A percentile compares a stretch with the other conserved stretches of the same genome.
phyloP scores from a whole-genome alignment of 2,797 vertebrate species.

The Podarcis lilfordi region DNA sequence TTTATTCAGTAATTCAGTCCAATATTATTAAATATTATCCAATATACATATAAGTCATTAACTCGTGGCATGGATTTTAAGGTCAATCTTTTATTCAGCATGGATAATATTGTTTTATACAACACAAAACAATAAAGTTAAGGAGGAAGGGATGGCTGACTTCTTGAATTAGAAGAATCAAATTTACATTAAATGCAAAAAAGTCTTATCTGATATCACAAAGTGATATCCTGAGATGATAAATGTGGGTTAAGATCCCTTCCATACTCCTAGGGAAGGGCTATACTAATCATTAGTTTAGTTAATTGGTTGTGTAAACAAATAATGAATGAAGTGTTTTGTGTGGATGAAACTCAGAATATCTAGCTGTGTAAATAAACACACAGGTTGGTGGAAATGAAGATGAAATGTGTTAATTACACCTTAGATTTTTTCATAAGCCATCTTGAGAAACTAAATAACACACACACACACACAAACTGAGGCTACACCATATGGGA shows the following conservation, averaged over 20 bases:
- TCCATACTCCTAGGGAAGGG: neutral
- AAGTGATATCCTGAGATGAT: neutral
- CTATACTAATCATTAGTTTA: neutral
- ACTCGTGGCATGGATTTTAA: neutral
- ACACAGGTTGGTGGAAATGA: constrained; percentile 43
- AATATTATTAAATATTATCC: neutral
- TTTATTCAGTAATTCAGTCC: neutral
- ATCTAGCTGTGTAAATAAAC: neutral
- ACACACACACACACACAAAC: too few relatives aligned
- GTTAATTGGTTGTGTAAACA: neutral
- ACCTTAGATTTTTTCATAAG: constrained; percentile 58
- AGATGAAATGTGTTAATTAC: constrained; percentile 56
- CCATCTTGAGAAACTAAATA: constrained; percentile 62
- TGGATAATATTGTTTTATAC: neutral
- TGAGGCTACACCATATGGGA: constrained; percentile 5
- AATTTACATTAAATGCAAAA: neutral
- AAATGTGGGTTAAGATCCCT: neutral
- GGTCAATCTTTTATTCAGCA: neutral
- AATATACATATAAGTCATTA: neutral
- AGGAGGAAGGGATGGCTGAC: neutral
- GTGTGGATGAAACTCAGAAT: neutral
- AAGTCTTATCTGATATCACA: neutral
- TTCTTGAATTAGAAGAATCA: neutral
- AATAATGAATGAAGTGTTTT: neutral
- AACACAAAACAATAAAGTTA: neutral